Percentiles rank a stretch among this genome's conserved stretches.
phyloP scores from a whole-genome alignment of 2,113 vertebrate genomes.

The Petaurus breviceps region DNA sequence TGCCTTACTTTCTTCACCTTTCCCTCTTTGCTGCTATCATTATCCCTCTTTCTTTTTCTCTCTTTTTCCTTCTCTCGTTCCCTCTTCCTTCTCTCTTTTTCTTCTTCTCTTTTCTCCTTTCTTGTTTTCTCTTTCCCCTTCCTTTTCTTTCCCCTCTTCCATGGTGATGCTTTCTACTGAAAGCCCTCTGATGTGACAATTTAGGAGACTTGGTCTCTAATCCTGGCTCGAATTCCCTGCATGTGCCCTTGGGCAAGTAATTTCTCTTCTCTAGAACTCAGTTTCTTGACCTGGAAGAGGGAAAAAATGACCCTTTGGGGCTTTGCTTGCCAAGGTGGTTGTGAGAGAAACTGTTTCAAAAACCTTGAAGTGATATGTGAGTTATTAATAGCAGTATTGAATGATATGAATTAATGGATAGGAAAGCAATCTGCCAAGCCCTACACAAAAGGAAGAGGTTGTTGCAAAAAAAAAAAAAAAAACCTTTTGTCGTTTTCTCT shows the following conservation, averaged over 20 bases:
- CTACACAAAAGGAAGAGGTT: neutral
- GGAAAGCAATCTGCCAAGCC: neutral
- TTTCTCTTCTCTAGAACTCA: neutral
- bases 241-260: neutral
- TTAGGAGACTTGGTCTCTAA: neutral
- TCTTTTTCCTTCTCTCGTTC: fast-evolving
- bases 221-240: neutral
- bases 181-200: neutral
- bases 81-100: fast-evolving
- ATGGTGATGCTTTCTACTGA: neutral
- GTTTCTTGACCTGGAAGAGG: neutral
- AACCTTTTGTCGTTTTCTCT: neutral
- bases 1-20: neutral
- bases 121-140: neutral
- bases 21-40: neutral
- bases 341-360: neutral
- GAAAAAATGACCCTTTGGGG: neutral
- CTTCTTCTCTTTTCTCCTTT: neutral
- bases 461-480: neutral
- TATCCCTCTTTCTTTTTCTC: neutral
- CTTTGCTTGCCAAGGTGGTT: neutral
- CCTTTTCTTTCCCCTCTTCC: neutral
- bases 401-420: neutral
- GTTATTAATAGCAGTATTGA: neutral
- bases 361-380: neutral